Base-by-base conservation (phyloP, 2,888 invertebrate genomes). In the Papilio protenor region DNA sequence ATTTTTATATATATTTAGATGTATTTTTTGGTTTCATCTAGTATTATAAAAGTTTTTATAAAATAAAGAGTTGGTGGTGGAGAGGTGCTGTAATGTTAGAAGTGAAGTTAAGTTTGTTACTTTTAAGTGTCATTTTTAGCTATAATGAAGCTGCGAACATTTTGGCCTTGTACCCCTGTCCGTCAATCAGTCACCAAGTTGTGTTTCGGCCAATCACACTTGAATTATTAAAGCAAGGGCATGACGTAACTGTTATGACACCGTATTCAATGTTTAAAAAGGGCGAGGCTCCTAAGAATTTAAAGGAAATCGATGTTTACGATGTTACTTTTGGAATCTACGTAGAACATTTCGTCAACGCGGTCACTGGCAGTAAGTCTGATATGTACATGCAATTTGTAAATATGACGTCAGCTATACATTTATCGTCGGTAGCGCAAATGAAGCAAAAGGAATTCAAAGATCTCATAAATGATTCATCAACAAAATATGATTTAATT, bases 301-400 rank as follows among this genome's bases (percentile, higher is more conserved):
- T 88, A 4, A 88, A 84, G n/a, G 88, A 89, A 83, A 86, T 90
- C 5, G 87, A 89, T 23, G 79, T 88, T 0, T 87, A 88, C 49
- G 86, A 88, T 21, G 57, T 21, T 21, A 57, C 57, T 21, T 57
- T 21, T 23, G 57, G 23, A 11, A 57, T 57, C 6, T 57, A 57
- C 16, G 12, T 57, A 0, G 57, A 57, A 10, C 57, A 57, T 21
- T 57, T 57, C 21, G 16, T 10, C 4, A 57, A 57, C 10, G 21
- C 21, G 2, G 57, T 57, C 11, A 57, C 21, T 11, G 57, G 57
- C 8, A 57, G 21, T 12, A 57, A 23, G 12, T 57, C 57, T 57
- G 57, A 57, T 21, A 2, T 57, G 57, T 57, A 57, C 57, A 23
- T 21, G 21, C 57, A 57, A 57, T 57, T 57, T 57, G 21, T 57